Conservation (phyloP, 2,113 vertebrate genomes). For the Crotalus tigris region DNA sequence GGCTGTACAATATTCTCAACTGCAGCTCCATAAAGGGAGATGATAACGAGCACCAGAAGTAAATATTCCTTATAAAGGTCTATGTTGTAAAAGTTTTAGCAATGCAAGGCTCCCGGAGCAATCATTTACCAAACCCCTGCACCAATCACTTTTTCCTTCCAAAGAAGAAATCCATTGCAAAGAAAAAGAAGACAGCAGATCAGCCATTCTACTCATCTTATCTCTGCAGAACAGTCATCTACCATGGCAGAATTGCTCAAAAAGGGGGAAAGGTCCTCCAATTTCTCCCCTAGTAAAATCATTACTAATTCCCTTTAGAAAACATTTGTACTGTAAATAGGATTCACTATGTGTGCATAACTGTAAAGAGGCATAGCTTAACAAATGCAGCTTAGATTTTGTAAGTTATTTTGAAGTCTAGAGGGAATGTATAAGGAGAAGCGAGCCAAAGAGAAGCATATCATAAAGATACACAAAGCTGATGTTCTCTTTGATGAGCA, state of each 20-base stretch:
- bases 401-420: background rate
- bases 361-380: background rate
- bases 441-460: background rate
- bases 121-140: fast-evolving
- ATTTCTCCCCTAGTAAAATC: background rate
- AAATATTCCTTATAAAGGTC: background rate
- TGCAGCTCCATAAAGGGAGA: background rate
- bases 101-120: constrained; percentile 15
- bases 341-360: background rate
- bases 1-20: constrained; percentile 38
- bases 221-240: background rate
- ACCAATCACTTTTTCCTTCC: background rate
- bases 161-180: background rate
- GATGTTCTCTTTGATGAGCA: background rate
- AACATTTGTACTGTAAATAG: background rate
- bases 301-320: background rate
- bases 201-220: background rate
- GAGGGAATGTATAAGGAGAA: background rate
- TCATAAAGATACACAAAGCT: background rate
- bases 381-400: background rate
- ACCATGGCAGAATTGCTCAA: background rate
- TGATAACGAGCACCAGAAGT: background rate
- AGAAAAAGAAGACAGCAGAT: background rate
- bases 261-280: background rate
- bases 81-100: background rate